A percentile compares a stretch with the other conserved stretches of the same genome.
Evolutionary conservation across 2,797 vertebrate genomes (phyloP).

Genomic region (Allobates femoralis): DNA sequence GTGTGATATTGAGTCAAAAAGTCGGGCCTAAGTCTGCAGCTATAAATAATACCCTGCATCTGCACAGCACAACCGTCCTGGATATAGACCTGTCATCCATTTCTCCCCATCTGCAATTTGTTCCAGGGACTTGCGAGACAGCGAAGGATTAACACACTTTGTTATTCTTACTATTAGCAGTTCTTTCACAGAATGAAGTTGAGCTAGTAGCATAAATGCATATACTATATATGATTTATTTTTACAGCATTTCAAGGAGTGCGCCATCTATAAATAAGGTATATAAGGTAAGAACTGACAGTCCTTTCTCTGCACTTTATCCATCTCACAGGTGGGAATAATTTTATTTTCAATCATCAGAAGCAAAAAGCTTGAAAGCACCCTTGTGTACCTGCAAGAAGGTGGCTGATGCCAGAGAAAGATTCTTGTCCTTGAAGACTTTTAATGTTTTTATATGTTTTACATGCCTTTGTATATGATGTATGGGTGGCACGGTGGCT

Average conservation of each 20-base stretch:
- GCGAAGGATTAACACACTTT: conserved; percentile 41
- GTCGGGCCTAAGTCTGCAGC: not conserved
- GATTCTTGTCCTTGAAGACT: too few species aligned
- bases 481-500: too few species aligned
- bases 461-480: too few species aligned
- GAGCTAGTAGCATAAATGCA: not conserved
- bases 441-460: too few species aligned
- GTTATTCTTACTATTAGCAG: not conserved
- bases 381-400: too few species aligned
- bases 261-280: not conserved
- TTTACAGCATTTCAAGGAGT: not conserved
- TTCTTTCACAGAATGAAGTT: not conserved
- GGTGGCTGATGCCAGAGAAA: too few species aligned
- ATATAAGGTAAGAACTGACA: not conserved
- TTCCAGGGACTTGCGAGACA: conserved; percentile 8
- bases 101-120: conserved; percentile 36
- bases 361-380: not conserved
- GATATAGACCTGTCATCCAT: conserved; percentile 34
- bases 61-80: conserved; percentile 34
- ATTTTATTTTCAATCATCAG: not conserved
- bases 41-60: conserved; percentile 40
- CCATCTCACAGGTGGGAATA: not conserved
- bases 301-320: not conserved
- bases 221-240: not conserved
- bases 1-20: conserved; percentile 48